Evolutionary conservation across 2,113 vertebrate species (phyloP), one percentile per base, ranked within the genome.

Genomic region (Ameiurus melas): DNA sequence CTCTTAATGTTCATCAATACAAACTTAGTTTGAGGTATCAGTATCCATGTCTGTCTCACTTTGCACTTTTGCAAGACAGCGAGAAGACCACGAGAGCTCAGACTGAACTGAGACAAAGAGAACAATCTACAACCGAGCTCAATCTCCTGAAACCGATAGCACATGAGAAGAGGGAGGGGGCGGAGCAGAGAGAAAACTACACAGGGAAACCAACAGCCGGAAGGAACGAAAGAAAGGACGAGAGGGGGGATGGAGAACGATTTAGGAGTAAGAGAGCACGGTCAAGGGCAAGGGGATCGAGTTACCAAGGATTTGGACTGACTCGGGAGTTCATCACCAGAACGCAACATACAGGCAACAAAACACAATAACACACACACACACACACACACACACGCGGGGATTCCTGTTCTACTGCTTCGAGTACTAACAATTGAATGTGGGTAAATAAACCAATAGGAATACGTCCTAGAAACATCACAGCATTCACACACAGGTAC

Each of bases 141-240:
- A 27, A 51, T 80, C 39, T 77, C 6, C 71, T 83, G 68, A 86
- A 89, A 88, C 62, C 13, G 22, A 85, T 87, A 84, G 47, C 43
- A 39, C 19, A 66, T 19, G 39, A 80, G 53, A 79, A 71, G 79
- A 83, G 66, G 22, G 73, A 22, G 51, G 62, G 80, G 83, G 60
- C 57, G 47, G 58, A 19, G 85, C 60, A 90, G 81, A 89, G n/a
- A 82, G 58, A 87, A 20, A 78, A 80, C 47, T 70, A 83, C 57
- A 88, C 53, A 89, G 87, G 83, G 30, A 81, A 57, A 30, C 27
- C 68, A 19, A 87, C 51, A 70, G 58, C 33, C 22, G 77, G 85
- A n/a, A 58, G 33, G 53, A 58, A 51, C 57, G 66, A 75, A 55
- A 53, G 77, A 66, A 55, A 73, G 53, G 8, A 53, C 27, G 79